phyloP scores from a whole-genome alignment of 2,888 invertebrate genomes.

The Pedicia rivosa region DNA sequence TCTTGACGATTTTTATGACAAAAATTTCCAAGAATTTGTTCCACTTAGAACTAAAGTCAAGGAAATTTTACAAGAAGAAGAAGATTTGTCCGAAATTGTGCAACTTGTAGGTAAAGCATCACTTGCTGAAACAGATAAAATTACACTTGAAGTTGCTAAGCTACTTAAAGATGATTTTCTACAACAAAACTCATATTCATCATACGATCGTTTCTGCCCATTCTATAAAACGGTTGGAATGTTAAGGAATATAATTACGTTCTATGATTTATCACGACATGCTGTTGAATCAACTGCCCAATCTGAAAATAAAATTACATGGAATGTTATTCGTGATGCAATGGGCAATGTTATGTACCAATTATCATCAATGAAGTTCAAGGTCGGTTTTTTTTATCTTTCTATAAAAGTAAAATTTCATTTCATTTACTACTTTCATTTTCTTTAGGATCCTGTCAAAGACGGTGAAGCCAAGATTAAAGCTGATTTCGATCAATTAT shows the following conservation, averaged over 20 bases:
- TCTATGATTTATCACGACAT: constrained; percentile 97
- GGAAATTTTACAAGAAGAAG: constrained; percentile 96
- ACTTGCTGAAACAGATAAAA: constrained; percentile 96
- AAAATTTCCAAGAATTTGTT: constrained; percentile 94
- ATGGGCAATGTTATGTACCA: constrained; percentile 95
- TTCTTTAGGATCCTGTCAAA: constrained; percentile 83
- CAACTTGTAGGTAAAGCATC: constrained; percentile 99
- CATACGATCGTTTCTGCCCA: constrained; percentile 95
- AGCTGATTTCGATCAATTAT: constrained; percentile 89
- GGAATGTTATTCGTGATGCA: constrained; percentile 93
- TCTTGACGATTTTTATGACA: constrained; percentile 98
- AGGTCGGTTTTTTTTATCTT: constrained; percentile 39
- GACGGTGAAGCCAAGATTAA: constrained; percentile 97
- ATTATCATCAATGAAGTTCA: constrained; percentile 98
- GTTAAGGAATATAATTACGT: constrained; percentile 94
- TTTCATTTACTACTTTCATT: not conserved
- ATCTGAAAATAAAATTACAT: constrained; percentile 97
- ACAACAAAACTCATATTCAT: constrained; percentile 96
- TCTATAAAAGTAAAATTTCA: too few relatives aligned
- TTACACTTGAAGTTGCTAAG: constrained; percentile 96
- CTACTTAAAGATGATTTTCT: constrained; percentile 98
- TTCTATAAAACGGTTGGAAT: constrained; percentile 99
- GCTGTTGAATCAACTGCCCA: constrained; percentile 97
- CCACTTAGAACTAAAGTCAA: constrained; percentile 87
- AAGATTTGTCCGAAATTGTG: constrained; percentile 98